Evolutionary conservation across 1,140 invertebrate species (phyloP), one percentile per base, ranked within the genome.

Genomic region (Meloidogyne hapla): DNA sequence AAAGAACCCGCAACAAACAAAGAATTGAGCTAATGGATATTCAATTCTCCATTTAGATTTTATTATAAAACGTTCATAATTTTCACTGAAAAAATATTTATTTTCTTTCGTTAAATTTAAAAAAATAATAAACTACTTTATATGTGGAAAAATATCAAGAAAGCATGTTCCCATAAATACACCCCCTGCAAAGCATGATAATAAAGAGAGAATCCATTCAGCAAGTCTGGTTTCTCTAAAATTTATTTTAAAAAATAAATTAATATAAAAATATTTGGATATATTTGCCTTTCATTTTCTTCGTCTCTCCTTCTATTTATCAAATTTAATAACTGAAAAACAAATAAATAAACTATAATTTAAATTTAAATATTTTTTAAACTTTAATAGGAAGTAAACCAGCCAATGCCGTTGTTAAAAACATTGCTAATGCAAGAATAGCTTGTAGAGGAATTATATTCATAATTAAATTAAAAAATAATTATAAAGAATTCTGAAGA

Each of bases 91-190:
- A 78, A 38, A 42, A 18, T 40, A 26, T 38, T 13, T 66, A 61
- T 63, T 45, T n/a, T n/a, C n/a, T n/a, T n/a, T n/a, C n/a, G n/a
- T n/a, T n/a, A n/a, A n/a, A n/a, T 18, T 26, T 40, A 21, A 74
- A 61, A 33, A 21, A 48, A 45, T 23, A n/a, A 21, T 23, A 25
- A 82, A 84, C 74, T 93, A 92, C 73, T 91, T 90, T 0, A 92
- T 91, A 88, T 94, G 93, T n/a, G 93, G 93, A 64, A 95, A 88
- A 88, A 95, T 92, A 87, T 95, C 93, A 10, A 93, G 88, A 48
- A 94, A 87, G 23, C 92, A 91, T 1, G 94, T 94, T 0, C 92
- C 92, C 21, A 95, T 86, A 40, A 95, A 90, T 9, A 95, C 93
- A 0, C 94, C 93, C 2, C 92, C 93, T 21, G 93, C 93, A 80